phyloP scores from a whole-genome alignment of 35 echinoderm and acorn worm species.

The Lytechinus variegatus region DNA sequence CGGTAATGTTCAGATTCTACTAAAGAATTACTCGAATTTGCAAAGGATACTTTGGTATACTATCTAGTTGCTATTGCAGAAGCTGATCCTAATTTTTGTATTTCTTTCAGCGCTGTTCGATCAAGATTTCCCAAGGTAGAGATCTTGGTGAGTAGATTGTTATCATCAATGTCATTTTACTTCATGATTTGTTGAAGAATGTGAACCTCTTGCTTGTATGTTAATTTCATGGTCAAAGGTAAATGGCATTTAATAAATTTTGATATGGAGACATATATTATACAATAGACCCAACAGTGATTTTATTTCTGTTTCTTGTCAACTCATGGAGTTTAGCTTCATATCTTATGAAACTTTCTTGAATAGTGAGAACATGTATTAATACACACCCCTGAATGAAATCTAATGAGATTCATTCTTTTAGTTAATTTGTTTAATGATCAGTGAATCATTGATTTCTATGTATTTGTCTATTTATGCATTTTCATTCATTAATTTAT shows the following conservation, averaged over 20 bases:
- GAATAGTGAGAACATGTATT: no score
- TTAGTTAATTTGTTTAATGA: no score
- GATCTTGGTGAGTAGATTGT: slow-evolving; percentile 60
- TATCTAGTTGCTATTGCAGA: not conserved
- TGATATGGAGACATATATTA: no score
- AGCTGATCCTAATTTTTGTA: slow-evolving; percentile 7
- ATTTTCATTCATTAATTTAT: no score
- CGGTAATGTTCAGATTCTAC: not conserved
- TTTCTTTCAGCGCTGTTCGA: slow-evolving; percentile 62
- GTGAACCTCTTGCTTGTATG: not conserved
- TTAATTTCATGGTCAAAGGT: not conserved
- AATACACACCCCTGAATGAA: no score
- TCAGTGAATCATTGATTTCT: no score
- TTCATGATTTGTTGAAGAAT: not conserved
- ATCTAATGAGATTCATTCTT: no score
- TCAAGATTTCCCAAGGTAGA: slow-evolving; percentile 59
- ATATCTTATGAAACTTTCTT: no score
- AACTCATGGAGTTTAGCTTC: not conserved
- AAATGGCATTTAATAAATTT: no score
- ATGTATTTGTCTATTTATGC: no score
- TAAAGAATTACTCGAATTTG: not conserved
- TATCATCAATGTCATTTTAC: not conserved
- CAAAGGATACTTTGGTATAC: not conserved
- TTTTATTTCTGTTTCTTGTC: not conserved
- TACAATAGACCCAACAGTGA: no score